phyloP scores from a whole-genome alignment of 2,888 invertebrate species.

The Himalopsyche kuldschensis region DNA sequence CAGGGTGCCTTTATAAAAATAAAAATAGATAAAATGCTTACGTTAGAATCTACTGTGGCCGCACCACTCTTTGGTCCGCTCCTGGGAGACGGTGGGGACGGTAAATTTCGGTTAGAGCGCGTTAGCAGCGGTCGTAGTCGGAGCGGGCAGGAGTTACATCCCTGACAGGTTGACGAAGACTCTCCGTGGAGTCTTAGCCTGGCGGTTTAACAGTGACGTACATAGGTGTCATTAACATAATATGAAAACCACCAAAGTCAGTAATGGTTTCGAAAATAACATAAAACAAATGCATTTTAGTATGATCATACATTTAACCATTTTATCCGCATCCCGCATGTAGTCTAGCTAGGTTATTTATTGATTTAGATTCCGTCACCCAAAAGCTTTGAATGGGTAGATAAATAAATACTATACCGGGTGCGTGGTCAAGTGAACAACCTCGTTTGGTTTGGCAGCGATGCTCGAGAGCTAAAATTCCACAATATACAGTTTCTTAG shows the following conservation, averaged over 20 bases:
- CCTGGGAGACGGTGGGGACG: conserved; percentile 13
- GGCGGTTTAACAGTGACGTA: conserved; percentile 2
- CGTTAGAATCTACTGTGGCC: conserved; percentile 17
- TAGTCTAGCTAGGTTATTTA: too few relatives aligned
- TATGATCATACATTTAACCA: too few relatives aligned
- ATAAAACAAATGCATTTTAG: too few relatives aligned
- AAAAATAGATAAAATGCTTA: conserved; percentile 38
- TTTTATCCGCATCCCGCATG: too few relatives aligned
- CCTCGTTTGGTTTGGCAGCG: too few relatives aligned
- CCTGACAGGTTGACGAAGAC: not conserved
- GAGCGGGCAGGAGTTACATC: not conserved
- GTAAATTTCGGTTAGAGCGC: conserved; percentile 18
- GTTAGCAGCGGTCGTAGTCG: not conserved
- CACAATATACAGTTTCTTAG: too few relatives aligned
- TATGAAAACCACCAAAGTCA: not conserved
- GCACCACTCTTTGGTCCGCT: not conserved
- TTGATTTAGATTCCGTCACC: too few relatives aligned
- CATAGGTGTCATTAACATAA: not conserved
- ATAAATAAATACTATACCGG: too few relatives aligned
- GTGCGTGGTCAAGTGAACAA: too few relatives aligned
- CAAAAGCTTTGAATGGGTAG: too few relatives aligned
- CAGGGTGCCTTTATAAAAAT: conserved; percentile 31
- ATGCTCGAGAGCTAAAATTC: too few relatives aligned
- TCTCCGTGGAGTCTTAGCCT: conserved; percentile 11
- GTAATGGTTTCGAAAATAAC: not conserved